Evolutionary conservation across 2,113 vertebrate species (phyloP), one percentile per base, ranked within the genome.

Genomic region (Rhinopithecus roxellana): DNA sequence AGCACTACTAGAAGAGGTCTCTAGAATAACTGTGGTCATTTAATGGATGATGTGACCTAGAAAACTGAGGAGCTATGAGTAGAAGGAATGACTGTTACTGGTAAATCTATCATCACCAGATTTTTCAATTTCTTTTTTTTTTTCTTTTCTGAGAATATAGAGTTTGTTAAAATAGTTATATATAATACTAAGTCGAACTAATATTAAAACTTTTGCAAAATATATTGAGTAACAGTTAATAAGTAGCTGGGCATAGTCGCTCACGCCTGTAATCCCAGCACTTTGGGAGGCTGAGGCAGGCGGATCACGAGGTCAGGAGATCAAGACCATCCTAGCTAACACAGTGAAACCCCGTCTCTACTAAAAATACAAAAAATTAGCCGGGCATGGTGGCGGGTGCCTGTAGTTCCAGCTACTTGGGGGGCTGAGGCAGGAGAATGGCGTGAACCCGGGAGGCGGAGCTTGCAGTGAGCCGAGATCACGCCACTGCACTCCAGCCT

Each of bases 181-280:
- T 61, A 18, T 87, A 83, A 79, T 69, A 89, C 35, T 69, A 87
- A 67, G 48, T 67, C 35, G 79, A 74, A 22, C 18, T 81, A 69
- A 6, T 83, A 8, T 80, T 22, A 61, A 93, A 48, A 35, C 38
- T 67, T 48, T 86, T 92, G 55, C 17, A 84, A 80, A 89, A 27
- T 83, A 50, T 30, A 64, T 70, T 95, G 69, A 92, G 78, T 92
- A 97, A 77, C 88, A 32, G 22, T 80, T 93, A 78, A 23, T 48
- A 77, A 90, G 59, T 74, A 32, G 52, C 52, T 7, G 18, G 52
- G 18, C 18, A 55, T 6, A 20, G 52, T 55, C 6, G 18, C 52
- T 20, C 18, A 55, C 18, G 18, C 52, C 52, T 55, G 52, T 55
- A 55, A 55, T 55, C 52, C 52, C 52, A 55, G 52, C 52, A 55